Evolutionary conservation across 2,888 invertebrate genomes (phyloP).

Genomic region (Congeria kusceri): DNA sequence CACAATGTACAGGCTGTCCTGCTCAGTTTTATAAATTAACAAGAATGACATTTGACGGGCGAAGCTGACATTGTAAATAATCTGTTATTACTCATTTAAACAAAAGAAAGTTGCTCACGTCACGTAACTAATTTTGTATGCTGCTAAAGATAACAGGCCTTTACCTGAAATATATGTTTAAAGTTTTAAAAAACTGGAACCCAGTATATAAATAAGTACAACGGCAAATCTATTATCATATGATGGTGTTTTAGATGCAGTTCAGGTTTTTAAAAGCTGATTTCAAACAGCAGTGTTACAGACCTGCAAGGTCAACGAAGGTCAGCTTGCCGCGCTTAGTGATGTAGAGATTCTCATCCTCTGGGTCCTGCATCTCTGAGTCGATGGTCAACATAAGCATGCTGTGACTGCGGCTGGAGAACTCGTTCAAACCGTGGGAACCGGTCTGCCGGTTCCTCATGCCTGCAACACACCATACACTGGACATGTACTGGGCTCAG

Average conservation of each 20-base stretch:
- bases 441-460: constrained; percentile 96
- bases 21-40: not conserved
- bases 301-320: constrained; percentile 97
- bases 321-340: constrained; percentile 97
- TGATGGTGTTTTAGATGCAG: not conserved
- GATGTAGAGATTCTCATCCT: constrained; percentile 90
- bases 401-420: constrained; percentile 96
- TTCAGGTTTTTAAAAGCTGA: not conserved
- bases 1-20: no score
- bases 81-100: no score
- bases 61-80: not conserved
- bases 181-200: no score
- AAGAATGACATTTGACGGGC: not conserved
- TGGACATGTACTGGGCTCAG: constrained; percentile 1
- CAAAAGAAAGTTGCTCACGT: no score
- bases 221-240: no score
- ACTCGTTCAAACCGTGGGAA: constrained; percentile 96
- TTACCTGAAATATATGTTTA: no score
- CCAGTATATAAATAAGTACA: no score
- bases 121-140: no score
- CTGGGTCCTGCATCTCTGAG: constrained; percentile 88
- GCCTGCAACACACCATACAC: constrained; percentile 87
- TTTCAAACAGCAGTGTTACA: not conserved
- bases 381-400: constrained; percentile 95
- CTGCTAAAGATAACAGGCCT: no score